phyloP scores from a whole-genome alignment of 1,140 invertebrate genomes.

The Drosophila neocordata region DNA sequence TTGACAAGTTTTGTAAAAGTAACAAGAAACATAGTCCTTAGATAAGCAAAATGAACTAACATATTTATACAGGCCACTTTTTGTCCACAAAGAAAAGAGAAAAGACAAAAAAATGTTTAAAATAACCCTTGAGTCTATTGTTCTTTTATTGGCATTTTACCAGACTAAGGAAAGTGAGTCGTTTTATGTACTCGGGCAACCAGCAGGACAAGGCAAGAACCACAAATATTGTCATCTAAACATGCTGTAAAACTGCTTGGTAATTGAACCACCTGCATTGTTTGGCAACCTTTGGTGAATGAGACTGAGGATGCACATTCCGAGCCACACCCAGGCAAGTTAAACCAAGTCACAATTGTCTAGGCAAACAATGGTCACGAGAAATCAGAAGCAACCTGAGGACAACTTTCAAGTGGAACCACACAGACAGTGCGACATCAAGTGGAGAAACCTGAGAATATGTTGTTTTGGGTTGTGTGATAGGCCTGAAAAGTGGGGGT shows the following conservation, averaged over 20 bases:
- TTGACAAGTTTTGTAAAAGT: too few relatives aligned
- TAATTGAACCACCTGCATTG: conserved; percentile 63
- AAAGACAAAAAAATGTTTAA: not conserved
- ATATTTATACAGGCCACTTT: not conserved
- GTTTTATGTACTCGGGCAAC: conserved; percentile 1
- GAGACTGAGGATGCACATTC: conserved; percentile 51
- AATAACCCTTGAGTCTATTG: conserved; percentile 9
- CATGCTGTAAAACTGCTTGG: conserved; percentile 45
- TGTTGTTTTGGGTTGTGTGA: not conserved
- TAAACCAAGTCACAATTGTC: conserved; percentile 48
- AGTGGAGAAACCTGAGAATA: conserved; percentile 7
- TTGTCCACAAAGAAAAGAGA: not conserved
- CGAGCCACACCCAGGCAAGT: conserved; percentile 23
- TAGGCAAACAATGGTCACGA: conserved; percentile 56
- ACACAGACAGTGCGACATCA: not conserved
- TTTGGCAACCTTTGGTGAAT: conserved; percentile 28
- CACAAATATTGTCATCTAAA: conserved; percentile 44
- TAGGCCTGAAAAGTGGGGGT: not conserved
- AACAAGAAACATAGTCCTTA: too few relatives aligned
- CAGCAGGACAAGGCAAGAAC: conserved; percentile 10
- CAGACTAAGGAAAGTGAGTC: not conserved
- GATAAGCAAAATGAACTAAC: not conserved
- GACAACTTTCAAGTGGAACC: conserved; percentile 31
- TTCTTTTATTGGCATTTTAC: not conserved
- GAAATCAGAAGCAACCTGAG: conserved; percentile 17